These are phyloP conservation scores for Steromphala cineraria DNA, from an alignment of 2,888 invertebrate species.

Conservation along the genomic window DNA sequence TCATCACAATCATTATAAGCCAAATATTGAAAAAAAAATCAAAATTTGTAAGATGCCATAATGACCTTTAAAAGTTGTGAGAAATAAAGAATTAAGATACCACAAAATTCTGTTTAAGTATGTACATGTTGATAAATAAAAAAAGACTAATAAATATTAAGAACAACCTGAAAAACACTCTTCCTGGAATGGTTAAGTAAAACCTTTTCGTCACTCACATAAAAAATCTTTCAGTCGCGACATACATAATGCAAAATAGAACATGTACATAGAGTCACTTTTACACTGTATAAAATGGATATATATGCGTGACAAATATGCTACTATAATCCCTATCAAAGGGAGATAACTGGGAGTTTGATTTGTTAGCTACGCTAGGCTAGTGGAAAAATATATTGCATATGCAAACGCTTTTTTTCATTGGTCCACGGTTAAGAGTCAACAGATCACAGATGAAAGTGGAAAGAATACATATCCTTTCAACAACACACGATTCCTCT, in stretches of 20 bases:
- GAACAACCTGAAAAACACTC: neutral
- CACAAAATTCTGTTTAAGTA: neutral
- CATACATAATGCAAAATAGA: neutral
- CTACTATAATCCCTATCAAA: neutral
- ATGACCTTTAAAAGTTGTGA: neutral
- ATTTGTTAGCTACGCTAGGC: conserved; percentile 2
- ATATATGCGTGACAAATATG: neutral
- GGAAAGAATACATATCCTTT: neutral
- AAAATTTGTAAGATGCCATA: neutral
- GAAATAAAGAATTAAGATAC: neutral
- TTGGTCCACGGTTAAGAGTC: neutral
- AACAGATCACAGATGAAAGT: conserved; percentile 2
- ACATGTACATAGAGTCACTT: neutral
- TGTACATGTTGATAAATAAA: neutral
- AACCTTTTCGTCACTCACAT: neutral
- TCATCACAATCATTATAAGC: neutral
- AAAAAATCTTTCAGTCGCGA: neutral
- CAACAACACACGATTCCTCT: no score
- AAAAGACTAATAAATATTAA: neutral
- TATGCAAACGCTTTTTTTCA: conserved; percentile 2
- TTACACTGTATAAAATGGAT: conserved; percentile 9
- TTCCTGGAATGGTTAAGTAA: neutral
- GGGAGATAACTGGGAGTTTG: conserved; percentile 1
- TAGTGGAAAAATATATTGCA: conserved; percentile 18
- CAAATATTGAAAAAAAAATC: neutral